These are phyloP conservation scores for Pica pica DNA, from an alignment of 2,113 vertebrate genomes.

Conservation along the genomic window DNA sequence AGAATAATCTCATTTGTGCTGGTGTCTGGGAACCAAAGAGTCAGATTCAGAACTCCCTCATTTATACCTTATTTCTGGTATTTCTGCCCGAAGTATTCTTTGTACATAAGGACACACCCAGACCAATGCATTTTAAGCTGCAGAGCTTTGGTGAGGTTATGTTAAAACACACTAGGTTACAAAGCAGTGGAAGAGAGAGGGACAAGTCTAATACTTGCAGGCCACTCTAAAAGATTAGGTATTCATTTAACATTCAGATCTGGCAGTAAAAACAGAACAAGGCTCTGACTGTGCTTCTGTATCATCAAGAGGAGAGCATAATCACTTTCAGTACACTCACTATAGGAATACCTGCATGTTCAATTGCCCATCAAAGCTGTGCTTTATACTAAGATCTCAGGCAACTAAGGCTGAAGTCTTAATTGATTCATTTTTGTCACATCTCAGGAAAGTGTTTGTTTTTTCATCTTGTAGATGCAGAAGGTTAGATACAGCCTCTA, in stretches of 20 bases:
- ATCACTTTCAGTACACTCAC: neutral
- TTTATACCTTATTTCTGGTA: neutral
- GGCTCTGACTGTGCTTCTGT: neutral
- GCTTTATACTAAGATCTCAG: neutral
- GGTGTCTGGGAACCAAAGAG: neutral
- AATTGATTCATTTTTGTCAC: neutral
- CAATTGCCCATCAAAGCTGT: neutral
- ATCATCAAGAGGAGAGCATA: neutral
- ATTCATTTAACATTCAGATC: neutral
- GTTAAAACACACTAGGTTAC: neutral
- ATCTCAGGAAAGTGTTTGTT: neutral
- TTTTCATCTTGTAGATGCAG: neutral
- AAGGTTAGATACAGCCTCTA: neutral
- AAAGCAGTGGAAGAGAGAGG: neutral
- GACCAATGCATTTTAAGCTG: neutral
- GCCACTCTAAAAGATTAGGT: neutral
- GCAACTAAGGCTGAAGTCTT: neutral
- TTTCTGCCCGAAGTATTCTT: neutral
- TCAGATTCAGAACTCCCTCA: neutral
- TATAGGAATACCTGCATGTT: neutral
- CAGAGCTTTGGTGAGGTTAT: neutral
- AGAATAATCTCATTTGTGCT: neutral
- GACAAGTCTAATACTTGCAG: neutral
- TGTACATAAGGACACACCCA: neutral
- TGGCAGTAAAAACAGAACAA: neutral